Evolutionary conservation across 2,888 invertebrate genomes (phyloP).

Genomic region (Allygus modestus): DNA sequence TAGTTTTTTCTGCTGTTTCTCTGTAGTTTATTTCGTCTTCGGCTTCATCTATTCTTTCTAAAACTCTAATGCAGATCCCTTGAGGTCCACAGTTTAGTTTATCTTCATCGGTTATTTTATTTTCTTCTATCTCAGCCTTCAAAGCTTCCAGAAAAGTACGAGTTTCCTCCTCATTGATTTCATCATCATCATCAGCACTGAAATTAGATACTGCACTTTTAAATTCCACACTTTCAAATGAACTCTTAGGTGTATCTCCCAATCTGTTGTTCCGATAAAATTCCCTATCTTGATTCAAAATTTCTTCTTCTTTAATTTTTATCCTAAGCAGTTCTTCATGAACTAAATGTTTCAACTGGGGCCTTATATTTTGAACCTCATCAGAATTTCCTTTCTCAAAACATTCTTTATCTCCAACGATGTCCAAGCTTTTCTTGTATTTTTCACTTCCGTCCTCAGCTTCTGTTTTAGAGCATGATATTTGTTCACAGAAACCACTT

Average conservation of each 20-base stretch:
- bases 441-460: not conserved
- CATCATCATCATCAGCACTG: not conserved
- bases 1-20: not conserved
- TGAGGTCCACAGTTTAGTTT: not conserved
- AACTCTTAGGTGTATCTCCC: not conserved
- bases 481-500: not conserved
- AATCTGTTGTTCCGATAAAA: not conserved
- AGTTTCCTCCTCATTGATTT: not conserved
- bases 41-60: constrained; percentile 13
- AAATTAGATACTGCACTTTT: constrained; percentile 23
- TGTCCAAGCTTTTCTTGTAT: not conserved
- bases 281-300: constrained; percentile 3
- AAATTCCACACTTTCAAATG: constrained; percentile 6
- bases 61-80: not conserved
- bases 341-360: not conserved
- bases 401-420: not conserved
- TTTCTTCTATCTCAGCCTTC: constrained; percentile 10
- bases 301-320: not conserved
- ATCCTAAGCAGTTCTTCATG: constrained; percentile 17
- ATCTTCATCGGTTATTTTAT: not conserved
- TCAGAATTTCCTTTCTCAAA: constrained; percentile 20
- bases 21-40: not conserved
- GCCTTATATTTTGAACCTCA: constrained; percentile 22
- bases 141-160: not conserved
- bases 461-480: not conserved